Evolutionary conservation across 2,797 vertebrate species (phyloP).

Genomic region (Pipistrellus pipistrellus): DNA sequence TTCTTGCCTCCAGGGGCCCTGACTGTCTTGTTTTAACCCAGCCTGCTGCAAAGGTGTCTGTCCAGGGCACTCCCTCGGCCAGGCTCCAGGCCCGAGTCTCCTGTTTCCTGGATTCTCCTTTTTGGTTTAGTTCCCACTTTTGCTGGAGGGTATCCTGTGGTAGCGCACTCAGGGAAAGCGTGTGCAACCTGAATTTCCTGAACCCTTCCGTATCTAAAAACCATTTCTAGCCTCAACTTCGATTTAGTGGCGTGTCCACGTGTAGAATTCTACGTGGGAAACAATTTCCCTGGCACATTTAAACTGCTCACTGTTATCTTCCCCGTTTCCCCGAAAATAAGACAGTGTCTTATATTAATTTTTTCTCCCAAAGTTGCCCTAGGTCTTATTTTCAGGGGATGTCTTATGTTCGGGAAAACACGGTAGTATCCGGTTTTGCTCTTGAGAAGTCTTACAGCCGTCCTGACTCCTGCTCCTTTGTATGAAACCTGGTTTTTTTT

Average conservation of each 20-base stretch:
- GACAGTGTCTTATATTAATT: too few relatives aligned
- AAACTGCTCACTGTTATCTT: not conserved
- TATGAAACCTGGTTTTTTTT: not conserved
- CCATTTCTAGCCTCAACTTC: not conserved
- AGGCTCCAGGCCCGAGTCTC: not conserved
- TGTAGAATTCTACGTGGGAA: constrained; percentile 1
- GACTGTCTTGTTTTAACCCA: not conserved
- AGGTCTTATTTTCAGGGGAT: too few relatives aligned
- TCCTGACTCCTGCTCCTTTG: not conserved
- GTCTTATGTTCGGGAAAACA: too few relatives aligned
- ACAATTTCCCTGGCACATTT: not conserved
- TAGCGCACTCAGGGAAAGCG: not conserved
- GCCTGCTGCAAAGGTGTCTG: not conserved
- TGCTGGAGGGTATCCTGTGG: not conserved
- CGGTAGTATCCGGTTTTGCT: not conserved
- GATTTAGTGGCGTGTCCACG: not conserved
- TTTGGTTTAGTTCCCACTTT: not conserved
- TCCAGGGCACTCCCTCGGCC: not conserved
- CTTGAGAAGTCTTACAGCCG: not conserved
- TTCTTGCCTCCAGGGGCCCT: not conserved
- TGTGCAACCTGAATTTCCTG: not conserved
- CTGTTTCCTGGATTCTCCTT: not conserved
- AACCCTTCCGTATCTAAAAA: constrained; percentile 14
- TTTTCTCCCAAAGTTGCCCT: too few relatives aligned
- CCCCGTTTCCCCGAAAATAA: too few relatives aligned